Evolutionary conservation across 2,797 vertebrate genomes (phyloP).

Genomic region (Chelmon rostratus): DNA sequence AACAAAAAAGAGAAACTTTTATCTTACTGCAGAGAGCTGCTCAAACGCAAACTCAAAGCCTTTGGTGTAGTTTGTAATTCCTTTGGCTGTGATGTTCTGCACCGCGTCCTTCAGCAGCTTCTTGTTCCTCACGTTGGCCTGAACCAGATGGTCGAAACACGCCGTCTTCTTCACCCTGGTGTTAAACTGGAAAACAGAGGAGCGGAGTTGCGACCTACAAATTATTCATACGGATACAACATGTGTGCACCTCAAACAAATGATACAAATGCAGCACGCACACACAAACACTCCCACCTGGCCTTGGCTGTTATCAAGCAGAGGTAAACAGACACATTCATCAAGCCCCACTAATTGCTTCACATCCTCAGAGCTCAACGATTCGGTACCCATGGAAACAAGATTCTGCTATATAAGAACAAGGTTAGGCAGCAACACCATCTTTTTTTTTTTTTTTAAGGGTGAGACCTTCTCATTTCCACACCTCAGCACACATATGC

Average conservation of each 20-base stretch:
- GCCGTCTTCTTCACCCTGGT: constrained; percentile 95
- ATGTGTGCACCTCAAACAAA: constrained; percentile 44
- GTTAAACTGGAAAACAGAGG: constrained; percentile 90
- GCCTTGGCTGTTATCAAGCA: constrained; percentile 76
- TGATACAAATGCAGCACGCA: constrained; percentile 6
- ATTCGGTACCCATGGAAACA: constrained; percentile 86
- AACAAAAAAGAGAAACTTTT: background rate
- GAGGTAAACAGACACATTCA: constrained; percentile 84
- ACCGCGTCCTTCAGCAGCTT: constrained; percentile 98
- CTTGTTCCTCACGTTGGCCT: constrained; percentile 99
- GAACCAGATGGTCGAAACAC: constrained; percentile 97
- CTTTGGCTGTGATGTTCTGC: constrained; percentile 96
- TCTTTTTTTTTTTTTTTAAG: constrained; percentile 64
- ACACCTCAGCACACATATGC: constrained; percentile 35
- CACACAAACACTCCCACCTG: constrained; percentile 70
- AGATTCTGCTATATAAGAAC: constrained; percentile 76
- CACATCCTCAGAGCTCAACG: constrained; percentile 79
- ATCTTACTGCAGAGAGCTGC: constrained; percentile 93
- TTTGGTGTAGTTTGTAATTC: constrained; percentile 98
- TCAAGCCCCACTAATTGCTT: constrained; percentile 84
- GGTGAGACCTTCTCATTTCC: constrained; percentile 61
- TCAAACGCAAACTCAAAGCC: constrained; percentile 98
- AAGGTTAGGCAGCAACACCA: constrained; percentile 68
- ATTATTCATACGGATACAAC: constrained; percentile 48
- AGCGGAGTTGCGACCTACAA: constrained; percentile 34